Evolutionary conservation across 2,888 invertebrate species (phyloP), one percentile per base, ranked within the genome.

Genomic region (Acleris sparsana): DNA sequence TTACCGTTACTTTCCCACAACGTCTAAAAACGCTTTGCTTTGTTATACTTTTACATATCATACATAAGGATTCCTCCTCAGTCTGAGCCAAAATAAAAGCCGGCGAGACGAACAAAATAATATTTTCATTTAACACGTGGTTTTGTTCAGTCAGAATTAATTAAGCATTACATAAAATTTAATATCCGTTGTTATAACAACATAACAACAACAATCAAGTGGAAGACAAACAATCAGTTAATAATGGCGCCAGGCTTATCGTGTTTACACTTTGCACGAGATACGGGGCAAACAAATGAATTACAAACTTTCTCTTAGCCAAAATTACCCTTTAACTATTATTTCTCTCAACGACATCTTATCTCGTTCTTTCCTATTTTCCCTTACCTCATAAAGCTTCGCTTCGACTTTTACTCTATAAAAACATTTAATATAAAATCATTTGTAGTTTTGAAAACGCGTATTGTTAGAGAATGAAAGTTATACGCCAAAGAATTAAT

Each of bases 201-300:
- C 57, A 57, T n/a, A 51, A 17, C 46, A 62, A 9, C 9, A 56
- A 57, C 57, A 57, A 46, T 46, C 17, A 57, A 56, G 18, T 20
- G 5, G 16, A 52, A 63, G 46, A 52, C 58, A 63, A 63, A 58
- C 53, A 58, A 51, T 17, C 25, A 22, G n/a, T 44, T 52, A 53
- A 56, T 29, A 63, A 52, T 5, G 29, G 39, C 33, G 33, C 39
- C 20, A 29, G 44, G n/a, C 22, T 20, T 17, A 46, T 46, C 46
- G 13, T 46, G 46, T 46, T 46, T 46, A 46, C 46, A 17, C n/a
- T 46, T 46, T 39, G n/a, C 46, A 46, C n/a, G 46, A 46, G 46
- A 46, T n/a, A 46, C 46, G n/a, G 16, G 33, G 20, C 49, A 49
- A 49, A 49, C 49, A 20, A 17, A 49, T 5, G 49, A 49, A 17